Evolutionary conservation across 2,888 invertebrate species (phyloP), one percentile per base, ranked within the genome.

Genomic region (Drosophila pegasa): DNA sequence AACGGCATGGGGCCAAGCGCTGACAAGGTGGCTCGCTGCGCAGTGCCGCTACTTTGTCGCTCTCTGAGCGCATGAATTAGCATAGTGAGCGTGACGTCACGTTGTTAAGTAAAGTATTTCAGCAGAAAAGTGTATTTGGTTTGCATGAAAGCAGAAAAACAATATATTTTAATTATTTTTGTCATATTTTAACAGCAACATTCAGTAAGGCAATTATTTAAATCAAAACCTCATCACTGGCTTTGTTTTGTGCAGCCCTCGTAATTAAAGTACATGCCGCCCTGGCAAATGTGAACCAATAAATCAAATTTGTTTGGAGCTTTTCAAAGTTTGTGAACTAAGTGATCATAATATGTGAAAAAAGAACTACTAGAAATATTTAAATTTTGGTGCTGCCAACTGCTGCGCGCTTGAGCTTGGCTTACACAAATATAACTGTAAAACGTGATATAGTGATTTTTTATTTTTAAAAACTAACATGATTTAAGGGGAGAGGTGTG

Each of bases 61-160:
- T 71, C 76, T 65, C 71, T 33, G 33, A 51, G 47, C 52, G 41
- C 22, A 18, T 43, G 3, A 12, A 25, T n/a, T 3, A 5, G 2
- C 14, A n/a, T 18, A 38, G 1, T 4, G 38, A 41, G 35, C 25
- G 40, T 73, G 71, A 75, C 57, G 73, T 64, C 59, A 56, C 25
- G n/a, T 2, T 5, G 3, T n/a, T 16, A 14, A 22, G 5, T 12
- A 18, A 6, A 1, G 10, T 7, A 20, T 25, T 35, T 18, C 7
- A 10, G 2, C 7, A n/a, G 9, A 3, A 14, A 1, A 3, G 12
- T 10, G 2, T 5, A 9, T 43, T 43, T 25, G 3, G 9, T 43
- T 14, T 7, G 0, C 9, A n/a, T 25, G n/a, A n/a, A n/a, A n/a
- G 25, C 25, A 25, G 25, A 3, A 25, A 25, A 25, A 25, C 3